Conservation (phyloP, 2,888 invertebrate species). For the Epistrophe grossulariae region DNA sequence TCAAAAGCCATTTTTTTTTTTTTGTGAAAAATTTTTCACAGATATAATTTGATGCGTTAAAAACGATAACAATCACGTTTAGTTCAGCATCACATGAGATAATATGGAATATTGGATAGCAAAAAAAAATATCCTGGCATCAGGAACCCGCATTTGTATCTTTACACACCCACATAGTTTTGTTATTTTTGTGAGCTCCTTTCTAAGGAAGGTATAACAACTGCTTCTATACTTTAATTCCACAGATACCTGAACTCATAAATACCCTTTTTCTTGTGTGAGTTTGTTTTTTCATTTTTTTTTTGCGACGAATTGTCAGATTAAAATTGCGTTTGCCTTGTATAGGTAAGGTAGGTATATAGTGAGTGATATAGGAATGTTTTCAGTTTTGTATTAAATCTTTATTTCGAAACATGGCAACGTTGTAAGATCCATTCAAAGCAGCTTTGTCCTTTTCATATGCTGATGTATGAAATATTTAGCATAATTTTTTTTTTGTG, state of each 20-base stretch:
- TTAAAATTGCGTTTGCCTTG: constrained; percentile 10
- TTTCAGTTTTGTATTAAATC: constrained; percentile 25
- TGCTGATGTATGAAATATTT: constrained; percentile 29
- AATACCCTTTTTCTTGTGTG: constrained; percentile 46
- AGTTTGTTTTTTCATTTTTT: constrained; percentile 12
- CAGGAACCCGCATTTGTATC: constrained; percentile 60
- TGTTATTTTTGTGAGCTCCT: not conserved
- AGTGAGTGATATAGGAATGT: not conserved
- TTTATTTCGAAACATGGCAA: constrained; percentile 60
- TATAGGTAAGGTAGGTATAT: not conserved
- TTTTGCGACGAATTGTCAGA: constrained; percentile 52
- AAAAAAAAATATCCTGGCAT: constrained; percentile 44
- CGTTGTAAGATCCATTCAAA: constrained; percentile 40
- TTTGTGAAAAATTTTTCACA: constrained; percentile 54
- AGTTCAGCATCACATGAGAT: constrained; percentile 25
- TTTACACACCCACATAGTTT: constrained; percentile 67
- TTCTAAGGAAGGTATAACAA: constrained; percentile 13
- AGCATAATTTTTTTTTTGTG: constrained; percentile 15
- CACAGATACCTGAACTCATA: constrained; percentile 44
- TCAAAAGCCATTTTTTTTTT: constrained; percentile 48
- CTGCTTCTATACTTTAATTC: constrained; percentile 1
- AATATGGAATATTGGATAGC: constrained; percentile 16
- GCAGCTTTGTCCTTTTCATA: constrained; percentile 35
- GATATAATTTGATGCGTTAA: constrained; percentile 52
- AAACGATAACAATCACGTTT: constrained; percentile 59